Evolutionary conservation across 2,797 vertebrate genomes (phyloP), one percentile per base, ranked within the genome.

Genomic region (Huso huso): DNA sequence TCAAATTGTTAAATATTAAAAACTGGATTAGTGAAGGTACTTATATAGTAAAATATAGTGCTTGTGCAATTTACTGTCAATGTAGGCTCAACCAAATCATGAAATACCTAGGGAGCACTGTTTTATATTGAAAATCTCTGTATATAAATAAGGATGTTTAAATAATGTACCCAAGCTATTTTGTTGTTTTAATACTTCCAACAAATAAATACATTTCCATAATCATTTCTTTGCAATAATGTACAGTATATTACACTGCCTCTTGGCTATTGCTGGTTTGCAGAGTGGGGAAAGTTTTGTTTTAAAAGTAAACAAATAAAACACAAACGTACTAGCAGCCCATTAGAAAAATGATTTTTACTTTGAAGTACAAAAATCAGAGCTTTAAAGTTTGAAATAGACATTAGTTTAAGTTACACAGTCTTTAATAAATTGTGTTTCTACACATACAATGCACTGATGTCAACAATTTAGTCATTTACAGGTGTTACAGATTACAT

Each of bases 291-390:
- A 53, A 52, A 49, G 37, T 61, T 8, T 64, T 62, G 61, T 51
- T 53, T 37, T 37, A 37, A 37, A 37, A 37, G 37, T 37, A 4
- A 48, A n/a, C 37, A 4, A 37, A 67, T n/a, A 67, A 18, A 51
- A 48, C 7, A 59, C 61, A 48, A 6, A 59, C 61, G 53, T 18
- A 13, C 23, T 18, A 51, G 5, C 48, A 48, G 49, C 10, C 49
- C 18, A 57, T 66, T 68, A 70, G 48, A 70, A 70, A 76, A 69
- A 59, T 18, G 57, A 69, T 49, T 57, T 73, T 75, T 73, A 75
- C 66, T 69, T 70, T 68, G 67, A 68, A 67, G 61, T 71, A 76
- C 74, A 73, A 73, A 75, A 70, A 65, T 62, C 61, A 72, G 65
- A 68, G 64, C 58, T 64, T 72, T 69, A 51, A 63, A 72, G 57